A percentile compares a stretch with the other conserved stretches of the same genome.
Conservation (phyloP, 2,888 invertebrate species). For the Elmis aenea region DNA sequence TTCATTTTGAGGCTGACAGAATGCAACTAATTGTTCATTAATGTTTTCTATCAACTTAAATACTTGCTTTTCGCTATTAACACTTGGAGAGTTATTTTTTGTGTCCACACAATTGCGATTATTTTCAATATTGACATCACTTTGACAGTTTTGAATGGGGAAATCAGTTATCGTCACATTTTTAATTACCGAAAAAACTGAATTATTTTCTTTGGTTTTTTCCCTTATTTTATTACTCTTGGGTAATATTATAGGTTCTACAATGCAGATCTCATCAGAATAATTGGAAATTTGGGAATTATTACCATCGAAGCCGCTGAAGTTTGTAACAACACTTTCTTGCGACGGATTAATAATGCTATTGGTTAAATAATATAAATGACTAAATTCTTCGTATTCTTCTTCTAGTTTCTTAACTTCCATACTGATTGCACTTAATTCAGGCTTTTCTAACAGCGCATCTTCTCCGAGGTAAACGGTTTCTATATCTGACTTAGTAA, state of each 20-base stretch:
- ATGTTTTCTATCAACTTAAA: neutral
- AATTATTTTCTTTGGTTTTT: constrained; percentile 1
- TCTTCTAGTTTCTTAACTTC: constrained; percentile 10
- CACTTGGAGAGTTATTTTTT: neutral
- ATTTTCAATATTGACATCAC: constrained; percentile 1
- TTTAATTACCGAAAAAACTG: too few species aligned
- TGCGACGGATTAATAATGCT: constrained; percentile 25
- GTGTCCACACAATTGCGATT: neutral
- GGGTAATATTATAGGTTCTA: constrained; percentile 14
- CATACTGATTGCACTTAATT: constrained; percentile 13
- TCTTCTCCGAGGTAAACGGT: constrained; percentile 38
- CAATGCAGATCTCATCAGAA: constrained; percentile 25
- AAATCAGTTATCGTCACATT: too few species aligned
- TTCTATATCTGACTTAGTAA: constrained; percentile 10
- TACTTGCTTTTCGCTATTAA: neutral
- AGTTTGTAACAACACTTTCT: constrained; percentile 19
- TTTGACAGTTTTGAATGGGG: neutral
- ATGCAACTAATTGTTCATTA: neutral
- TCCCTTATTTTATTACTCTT: neutral
- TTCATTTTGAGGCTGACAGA: neutral
- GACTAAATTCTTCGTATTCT: constrained; percentile 19
- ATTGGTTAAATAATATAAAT: constrained; percentile 25
- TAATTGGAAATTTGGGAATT: constrained; percentile 20
- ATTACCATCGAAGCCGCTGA: constrained; percentile 28
- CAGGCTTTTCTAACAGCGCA: constrained; percentile 40